Percentiles rank a stretch among this genome's conserved stretches.
These are phyloP conservation scores for Sorex fumeus DNA, from an alignment of 2,113 vertebrate species.

Conservation along the genomic window DNA sequence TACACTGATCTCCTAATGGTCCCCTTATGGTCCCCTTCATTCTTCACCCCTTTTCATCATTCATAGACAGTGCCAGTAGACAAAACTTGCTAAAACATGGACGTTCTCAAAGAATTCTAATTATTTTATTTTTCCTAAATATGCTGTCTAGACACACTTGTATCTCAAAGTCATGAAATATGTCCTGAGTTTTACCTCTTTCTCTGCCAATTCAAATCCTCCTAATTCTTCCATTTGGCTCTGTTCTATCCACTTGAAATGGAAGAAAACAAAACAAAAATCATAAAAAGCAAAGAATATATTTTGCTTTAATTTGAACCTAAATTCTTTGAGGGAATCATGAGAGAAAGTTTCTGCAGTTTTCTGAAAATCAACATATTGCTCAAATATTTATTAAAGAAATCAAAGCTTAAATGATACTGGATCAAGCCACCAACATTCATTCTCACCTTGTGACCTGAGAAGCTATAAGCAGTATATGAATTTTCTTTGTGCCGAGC, in stretches of 20 bases:
- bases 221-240: constrained; percentile 49
- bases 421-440: constrained; percentile 31
- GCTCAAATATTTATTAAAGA: constrained; percentile 43
- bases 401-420: constrained; percentile 20
- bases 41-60: not conserved
- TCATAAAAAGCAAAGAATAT: constrained; percentile 2
- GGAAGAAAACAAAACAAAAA: constrained; percentile 8
- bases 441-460: not conserved
- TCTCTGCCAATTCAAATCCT: constrained; percentile 40
- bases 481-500: not conserved
- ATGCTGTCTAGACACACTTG: constrained; percentile 42
- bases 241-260: not conserved
- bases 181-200: not conserved
- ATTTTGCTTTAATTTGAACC: constrained; percentile 30
- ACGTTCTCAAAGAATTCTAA: constrained; percentile 31
- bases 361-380: constrained; percentile 19
- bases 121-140: constrained; percentile 41
- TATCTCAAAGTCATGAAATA: constrained; percentile 3
- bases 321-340: not conserved
- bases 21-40: not conserved
- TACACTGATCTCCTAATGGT: not conserved
- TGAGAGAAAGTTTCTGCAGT: constrained; percentile 20
- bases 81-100: constrained; percentile 44
- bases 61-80: not conserved
- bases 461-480: constrained; percentile 10